Evolutionary conservation across 2,888 invertebrate genomes (phyloP), one percentile per base, ranked within the genome.

Genomic region (Chouioia cunea): DNA sequence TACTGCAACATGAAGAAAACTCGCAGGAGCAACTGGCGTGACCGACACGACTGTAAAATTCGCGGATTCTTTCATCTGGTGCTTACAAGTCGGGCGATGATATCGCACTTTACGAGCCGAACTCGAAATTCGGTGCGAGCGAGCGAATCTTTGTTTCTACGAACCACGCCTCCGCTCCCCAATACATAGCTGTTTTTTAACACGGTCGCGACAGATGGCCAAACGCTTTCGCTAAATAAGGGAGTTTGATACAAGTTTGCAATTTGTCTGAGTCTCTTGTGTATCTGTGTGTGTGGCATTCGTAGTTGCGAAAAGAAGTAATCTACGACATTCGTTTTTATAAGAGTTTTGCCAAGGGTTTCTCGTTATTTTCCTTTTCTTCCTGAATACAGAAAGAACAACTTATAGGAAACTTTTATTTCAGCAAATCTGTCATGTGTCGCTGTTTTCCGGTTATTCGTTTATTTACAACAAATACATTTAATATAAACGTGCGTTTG

Each of bases 31-130:
- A 36, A 36, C 36, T 73, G 69, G 82, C 83, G 77, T 81, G 78
- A 81, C 83, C 80, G 77, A 79, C 77, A 76, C 81, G 79, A 80
- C 73, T 77, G 74, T 83, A 83, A 83, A 82, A 76, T 58, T 70
- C 73, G 69, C 70, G 70, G 65, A 79, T 82, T 79, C 83, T 83
- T 82, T 82, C 81, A 83, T 83, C 82, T 82, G 76, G 50, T 56
- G 63, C 73, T 14, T 46, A 36, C 52, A 62, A 50, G 36, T 20
- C 44, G 22, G 78, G 78, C 77, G 58, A 71, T 77, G 74, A 77
- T 73, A 74, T 58, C 50, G 65, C 8, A 54, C 46, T 20, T 54
- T 67, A 62, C 23, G 56, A 67, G 54, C 18, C 16, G 16, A 43
- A 47, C 68, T 64, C 63, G 58, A 75, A 36, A 36, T 36, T 36